Conservation (phyloP, 2,888 invertebrate species). For the Ophion ventricosus region DNA sequence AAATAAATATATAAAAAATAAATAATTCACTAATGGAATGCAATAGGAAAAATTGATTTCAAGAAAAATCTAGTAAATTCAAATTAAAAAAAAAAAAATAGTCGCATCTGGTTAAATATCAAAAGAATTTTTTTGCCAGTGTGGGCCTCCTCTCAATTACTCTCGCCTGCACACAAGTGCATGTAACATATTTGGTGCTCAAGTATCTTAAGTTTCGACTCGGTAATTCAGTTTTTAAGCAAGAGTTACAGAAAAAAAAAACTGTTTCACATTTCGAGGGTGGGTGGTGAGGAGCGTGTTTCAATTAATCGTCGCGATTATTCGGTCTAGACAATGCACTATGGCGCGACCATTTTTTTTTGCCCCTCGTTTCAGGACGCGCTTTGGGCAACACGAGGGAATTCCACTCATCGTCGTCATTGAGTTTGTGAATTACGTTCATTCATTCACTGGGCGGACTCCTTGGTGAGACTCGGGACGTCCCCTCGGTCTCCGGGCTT, state of each 20-base stretch:
- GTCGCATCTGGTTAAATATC: too few species aligned
- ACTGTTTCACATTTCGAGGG: neutral
- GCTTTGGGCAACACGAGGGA: slow-evolving; percentile 18
- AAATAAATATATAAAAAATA: too few species aligned
- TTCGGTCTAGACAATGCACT: slow-evolving; percentile 53
- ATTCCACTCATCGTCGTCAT: slow-evolving; percentile 53
- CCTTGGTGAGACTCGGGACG: slow-evolving; percentile 37
- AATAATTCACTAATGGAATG: too few species aligned
- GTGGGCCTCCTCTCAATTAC: too few species aligned
- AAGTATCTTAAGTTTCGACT: too few species aligned
- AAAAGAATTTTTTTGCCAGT: too few species aligned
- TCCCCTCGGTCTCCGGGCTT: slow-evolving; percentile 19
- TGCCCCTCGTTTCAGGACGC: neutral
- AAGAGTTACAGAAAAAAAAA: neutral
- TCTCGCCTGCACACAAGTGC: too few species aligned
- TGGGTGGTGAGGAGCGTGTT: neutral
- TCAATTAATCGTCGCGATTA: slow-evolving; percentile 34
- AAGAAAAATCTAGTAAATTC: too few species aligned
- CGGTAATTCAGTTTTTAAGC: too few species aligned
- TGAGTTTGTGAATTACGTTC: slow-evolving; percentile 51
- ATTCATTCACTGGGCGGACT: slow-evolving; percentile 31
- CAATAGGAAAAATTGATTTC: too few species aligned
- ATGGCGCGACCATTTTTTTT: slow-evolving; percentile 53
- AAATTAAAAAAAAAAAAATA: too few species aligned
- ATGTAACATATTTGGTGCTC: too few species aligned